phyloP scores from a whole-genome alignment of 1,140 invertebrate genomes.

The Brachionus koreanus region DNA sequence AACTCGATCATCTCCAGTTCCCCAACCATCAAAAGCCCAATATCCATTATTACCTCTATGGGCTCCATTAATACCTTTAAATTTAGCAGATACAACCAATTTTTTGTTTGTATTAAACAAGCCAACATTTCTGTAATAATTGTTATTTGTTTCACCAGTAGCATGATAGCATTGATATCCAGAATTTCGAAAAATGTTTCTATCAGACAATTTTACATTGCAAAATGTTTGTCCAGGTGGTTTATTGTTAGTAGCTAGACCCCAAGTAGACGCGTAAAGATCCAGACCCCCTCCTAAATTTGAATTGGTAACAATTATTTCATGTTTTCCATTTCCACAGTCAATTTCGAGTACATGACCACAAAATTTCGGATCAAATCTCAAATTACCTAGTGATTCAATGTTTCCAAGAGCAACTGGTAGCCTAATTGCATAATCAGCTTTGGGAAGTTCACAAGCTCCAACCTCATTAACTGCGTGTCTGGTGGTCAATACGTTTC shows the following conservation, averaged over 20 bases:
- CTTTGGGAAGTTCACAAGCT: neutral
- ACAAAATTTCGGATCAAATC: slow-evolving; percentile 7
- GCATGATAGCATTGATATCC: neutral
- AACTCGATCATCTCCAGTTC: slow-evolving; percentile 8
- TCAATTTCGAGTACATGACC: neutral
- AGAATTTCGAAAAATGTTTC: neutral
- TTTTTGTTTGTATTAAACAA: neutral
- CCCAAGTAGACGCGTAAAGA: neutral
- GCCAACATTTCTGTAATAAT: slow-evolving; percentile 16
- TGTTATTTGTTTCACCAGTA: neutral
- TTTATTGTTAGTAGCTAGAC: neutral
- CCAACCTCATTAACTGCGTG: neutral
- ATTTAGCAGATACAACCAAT: neutral
- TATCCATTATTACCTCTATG: slow-evolving; percentile 15
- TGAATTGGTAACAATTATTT: slow-evolving; percentile 1
- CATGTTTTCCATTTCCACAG: neutral
- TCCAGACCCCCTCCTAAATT: neutral
- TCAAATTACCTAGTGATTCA: neutral
- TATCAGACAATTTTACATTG: neutral
- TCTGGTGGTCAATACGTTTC: neutral
- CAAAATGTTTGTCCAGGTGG: neutral
- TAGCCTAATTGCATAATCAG: neutral
- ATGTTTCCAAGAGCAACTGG: slow-evolving; percentile 20
- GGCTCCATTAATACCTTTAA: neutral
- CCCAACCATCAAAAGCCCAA: slow-evolving; percentile 16